A percentile compares a stretch with the other conserved stretches of the same genome.
These are phyloP conservation scores for Toxostoma redivivum DNA, from an alignment of 2,113 vertebrate genomes.

Conservation along the genomic window DNA sequence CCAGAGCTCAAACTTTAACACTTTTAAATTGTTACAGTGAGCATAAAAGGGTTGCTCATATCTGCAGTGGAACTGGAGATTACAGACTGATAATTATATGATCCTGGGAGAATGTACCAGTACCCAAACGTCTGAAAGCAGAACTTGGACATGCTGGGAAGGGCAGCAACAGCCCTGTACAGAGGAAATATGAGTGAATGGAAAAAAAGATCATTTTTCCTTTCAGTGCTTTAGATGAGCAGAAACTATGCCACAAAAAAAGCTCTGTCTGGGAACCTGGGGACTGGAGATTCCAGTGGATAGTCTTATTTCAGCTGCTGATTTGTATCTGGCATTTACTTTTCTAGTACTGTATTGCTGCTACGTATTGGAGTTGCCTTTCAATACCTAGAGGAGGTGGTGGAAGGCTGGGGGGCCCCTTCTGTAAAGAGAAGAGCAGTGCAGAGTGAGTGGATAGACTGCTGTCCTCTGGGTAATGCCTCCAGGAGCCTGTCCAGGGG, in stretches of 20 bases:
- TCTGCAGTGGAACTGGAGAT: background rate
- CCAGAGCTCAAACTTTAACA: slow-evolving; percentile 14
- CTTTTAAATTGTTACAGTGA: slow-evolving; percentile 18
- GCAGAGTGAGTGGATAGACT: rapidly evolving
- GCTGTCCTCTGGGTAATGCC: background rate
- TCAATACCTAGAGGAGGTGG: background rate
- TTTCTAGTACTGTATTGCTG: background rate
- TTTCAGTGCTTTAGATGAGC: background rate
- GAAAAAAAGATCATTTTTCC: background rate
- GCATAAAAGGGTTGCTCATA: background rate
- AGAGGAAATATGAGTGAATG: background rate
- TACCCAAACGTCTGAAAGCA: background rate
- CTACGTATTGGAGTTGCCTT: background rate
- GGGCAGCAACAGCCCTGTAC: background rate
- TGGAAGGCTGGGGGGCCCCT: background rate
- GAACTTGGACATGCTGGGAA: background rate
- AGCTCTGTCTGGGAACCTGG: background rate
- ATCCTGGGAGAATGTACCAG: background rate
- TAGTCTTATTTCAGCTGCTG: background rate
- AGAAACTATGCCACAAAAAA: background rate
- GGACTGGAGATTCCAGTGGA: background rate
- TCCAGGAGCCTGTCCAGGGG: background rate
- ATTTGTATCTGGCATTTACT: background rate
- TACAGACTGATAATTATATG: slow-evolving; percentile 2
- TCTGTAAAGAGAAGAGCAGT: background rate